Evolutionary conservation across 1,140 invertebrate species (phyloP).

Genomic region (Alviniconcha marisindica): DNA sequence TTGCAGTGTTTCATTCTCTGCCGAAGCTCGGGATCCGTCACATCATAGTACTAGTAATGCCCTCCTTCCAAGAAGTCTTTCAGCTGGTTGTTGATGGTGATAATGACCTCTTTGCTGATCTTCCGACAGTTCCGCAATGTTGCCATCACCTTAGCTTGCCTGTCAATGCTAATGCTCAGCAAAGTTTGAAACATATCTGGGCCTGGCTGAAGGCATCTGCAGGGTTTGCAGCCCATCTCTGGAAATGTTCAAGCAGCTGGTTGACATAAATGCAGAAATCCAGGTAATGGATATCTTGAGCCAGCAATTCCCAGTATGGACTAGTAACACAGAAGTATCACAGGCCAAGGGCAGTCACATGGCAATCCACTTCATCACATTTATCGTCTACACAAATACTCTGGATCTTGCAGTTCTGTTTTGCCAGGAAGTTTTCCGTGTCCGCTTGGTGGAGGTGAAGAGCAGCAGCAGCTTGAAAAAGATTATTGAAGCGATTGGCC

Average conservation of each 20-base stretch:
- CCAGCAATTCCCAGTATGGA: conserved; percentile 21
- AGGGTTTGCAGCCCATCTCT: conserved; percentile 8
- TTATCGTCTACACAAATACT: not conserved
- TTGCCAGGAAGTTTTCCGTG: not conserved
- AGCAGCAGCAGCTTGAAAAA: conserved; percentile 1
- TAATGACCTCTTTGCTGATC: conserved; percentile 26
- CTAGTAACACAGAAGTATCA: not conserved
- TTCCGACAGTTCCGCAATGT: conserved; percentile 33
- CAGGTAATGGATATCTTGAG: not conserved
- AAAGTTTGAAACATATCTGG: not conserved
- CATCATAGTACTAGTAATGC: too few species aligned
- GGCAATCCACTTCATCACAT: not conserved
- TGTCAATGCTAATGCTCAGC: conserved; percentile 33
- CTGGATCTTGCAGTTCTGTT: not conserved
- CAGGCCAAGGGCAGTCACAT: not conserved
- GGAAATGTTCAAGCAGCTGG: conserved; percentile 19
- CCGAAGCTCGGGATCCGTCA: too few species aligned
- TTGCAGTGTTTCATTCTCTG: too few species aligned
- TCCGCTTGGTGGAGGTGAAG: not conserved
- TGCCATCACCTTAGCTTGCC: conserved; percentile 37
- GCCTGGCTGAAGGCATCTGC: conserved; percentile 25
- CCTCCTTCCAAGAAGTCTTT: conserved; percentile 24
- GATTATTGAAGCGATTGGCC: conserved; percentile 2
- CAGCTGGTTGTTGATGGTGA: conserved; percentile 36
- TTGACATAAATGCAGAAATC: not conserved